Conservation (phyloP, 2,113 vertebrate species). For the Diglossa brunneiventris region DNA sequence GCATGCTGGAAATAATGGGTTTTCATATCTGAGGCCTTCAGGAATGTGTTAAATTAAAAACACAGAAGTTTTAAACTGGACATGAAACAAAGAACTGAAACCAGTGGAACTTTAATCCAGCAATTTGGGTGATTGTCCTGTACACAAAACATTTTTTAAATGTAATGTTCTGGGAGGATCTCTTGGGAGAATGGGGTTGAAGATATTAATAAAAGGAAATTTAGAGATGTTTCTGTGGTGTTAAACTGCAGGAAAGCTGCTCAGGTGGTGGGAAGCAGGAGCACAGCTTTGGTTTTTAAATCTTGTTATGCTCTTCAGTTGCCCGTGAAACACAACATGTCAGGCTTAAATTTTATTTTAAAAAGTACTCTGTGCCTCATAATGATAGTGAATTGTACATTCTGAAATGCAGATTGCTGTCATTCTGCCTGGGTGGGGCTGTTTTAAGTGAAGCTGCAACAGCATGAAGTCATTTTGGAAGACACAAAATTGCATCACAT, state of each 20-base stretch:
- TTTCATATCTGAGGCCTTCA: not conserved
- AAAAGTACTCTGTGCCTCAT: fast-evolving
- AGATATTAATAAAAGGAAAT: not conserved
- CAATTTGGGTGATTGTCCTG: not conserved
- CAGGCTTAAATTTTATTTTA: not conserved
- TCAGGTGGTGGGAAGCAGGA: not conserved
- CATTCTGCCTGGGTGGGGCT: not conserved
- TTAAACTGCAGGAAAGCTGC: not conserved
- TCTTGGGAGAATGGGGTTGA: not conserved
- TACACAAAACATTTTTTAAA: not conserved
- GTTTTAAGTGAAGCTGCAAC: not conserved
- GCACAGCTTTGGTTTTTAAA: not conserved
- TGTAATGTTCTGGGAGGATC: not conserved
- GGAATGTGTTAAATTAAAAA: not conserved
- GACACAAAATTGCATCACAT: not conserved
- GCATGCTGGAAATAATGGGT: not conserved
- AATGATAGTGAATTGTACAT: not conserved
- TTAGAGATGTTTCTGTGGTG: not conserved
- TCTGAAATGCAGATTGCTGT: not conserved
- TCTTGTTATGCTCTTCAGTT: not conserved
- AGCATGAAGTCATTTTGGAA: not conserved
- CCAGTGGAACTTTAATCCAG: not conserved
- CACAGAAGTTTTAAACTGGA: not conserved
- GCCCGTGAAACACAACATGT: not conserved
- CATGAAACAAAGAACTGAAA: not conserved